phyloP scores from a whole-genome alignment of 2,797 vertebrate genomes.

The Podarcis lilfordi region DNA sequence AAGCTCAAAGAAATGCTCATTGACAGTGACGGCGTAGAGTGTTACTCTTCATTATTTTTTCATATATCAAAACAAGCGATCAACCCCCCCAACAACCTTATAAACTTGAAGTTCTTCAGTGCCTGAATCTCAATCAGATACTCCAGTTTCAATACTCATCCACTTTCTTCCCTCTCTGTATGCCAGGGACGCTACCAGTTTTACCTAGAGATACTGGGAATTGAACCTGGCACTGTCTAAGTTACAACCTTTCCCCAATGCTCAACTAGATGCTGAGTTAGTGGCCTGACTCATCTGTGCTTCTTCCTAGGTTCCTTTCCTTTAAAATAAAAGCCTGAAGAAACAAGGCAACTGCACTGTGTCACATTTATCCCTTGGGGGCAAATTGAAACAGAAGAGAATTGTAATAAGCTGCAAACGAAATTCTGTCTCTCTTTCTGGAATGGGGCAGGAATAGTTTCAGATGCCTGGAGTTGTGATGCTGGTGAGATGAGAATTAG shows the following conservation, averaged over 20 bases:
- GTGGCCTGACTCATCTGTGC: neutral
- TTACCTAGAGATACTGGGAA: too few species aligned
- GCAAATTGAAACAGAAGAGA: neutral
- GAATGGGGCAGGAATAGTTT: neutral
- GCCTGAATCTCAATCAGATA: neutral
- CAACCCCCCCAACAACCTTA: neutral
- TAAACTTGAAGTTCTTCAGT: neutral
- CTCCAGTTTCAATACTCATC: neutral
- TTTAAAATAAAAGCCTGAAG: neutral
- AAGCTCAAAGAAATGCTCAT: neutral
- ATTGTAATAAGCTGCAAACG: neutral
- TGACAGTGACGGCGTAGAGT: neutral
- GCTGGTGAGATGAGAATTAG: neutral
- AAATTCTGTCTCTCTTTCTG: neutral
- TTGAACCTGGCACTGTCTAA: too few species aligned
- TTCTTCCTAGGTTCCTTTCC: neutral
- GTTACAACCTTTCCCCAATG: too few species aligned
- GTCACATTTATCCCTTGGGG: neutral
- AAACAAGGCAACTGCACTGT: neutral
- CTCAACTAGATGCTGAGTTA: neutral
- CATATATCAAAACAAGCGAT: neutral
- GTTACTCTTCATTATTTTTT: constrained; percentile 14
- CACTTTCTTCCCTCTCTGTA: neutral
- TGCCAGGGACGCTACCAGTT: too few species aligned
- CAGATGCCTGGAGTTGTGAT: neutral